Base-by-base conservation (phyloP, 1,140 invertebrate species). In the Odontomachus brunneus region DNA sequence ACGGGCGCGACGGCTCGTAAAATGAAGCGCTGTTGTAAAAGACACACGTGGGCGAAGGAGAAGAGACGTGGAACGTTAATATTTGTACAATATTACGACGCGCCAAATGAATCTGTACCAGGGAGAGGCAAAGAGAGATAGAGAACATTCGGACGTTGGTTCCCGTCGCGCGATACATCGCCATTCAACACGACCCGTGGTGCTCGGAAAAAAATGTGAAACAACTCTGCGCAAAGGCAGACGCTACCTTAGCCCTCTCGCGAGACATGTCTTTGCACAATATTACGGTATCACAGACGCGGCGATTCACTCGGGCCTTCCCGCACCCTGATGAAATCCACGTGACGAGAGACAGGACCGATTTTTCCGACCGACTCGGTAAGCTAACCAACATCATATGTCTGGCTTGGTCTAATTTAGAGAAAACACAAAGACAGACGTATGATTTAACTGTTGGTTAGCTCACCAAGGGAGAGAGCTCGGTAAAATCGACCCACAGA, bases 21-120 rank as follows among this genome's bases (percentile, higher is more conserved):
- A 53, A 24, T 33, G 48, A 53, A 67, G 38, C 19, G 0, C 4
- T 22, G 22, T 53, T 17, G 49, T 63, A 49, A 74, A 11, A 75
- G 44, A 63, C 19, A 66, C n/a, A 33, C 15, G 26, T 14, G 0
- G 15, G 44, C 60, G 15, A 24, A 29, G n/a, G 48, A 53, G 53
- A 7, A 44, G 51, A 0, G 66, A 48, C 2, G 5, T 2, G 29
- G 57, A 76, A 63, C 51, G 72, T 66, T 83, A 76, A 76, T 76
- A 83, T 83, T 83, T 80, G 80, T 80, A 83, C 44, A 76, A 67
- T 53, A 60, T 83, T 78, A 83, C 63, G 53, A 44, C 44, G 26
- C 55, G 29, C 60, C 51, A 60, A 78, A 65, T 69, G 63, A 78
- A 78, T 69, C 55, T 76, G 63, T 22, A 67, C 1, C 63, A 53